Base-by-base conservation (phyloP, 2,797 vertebrate species). In the Tinamus major region DNA sequence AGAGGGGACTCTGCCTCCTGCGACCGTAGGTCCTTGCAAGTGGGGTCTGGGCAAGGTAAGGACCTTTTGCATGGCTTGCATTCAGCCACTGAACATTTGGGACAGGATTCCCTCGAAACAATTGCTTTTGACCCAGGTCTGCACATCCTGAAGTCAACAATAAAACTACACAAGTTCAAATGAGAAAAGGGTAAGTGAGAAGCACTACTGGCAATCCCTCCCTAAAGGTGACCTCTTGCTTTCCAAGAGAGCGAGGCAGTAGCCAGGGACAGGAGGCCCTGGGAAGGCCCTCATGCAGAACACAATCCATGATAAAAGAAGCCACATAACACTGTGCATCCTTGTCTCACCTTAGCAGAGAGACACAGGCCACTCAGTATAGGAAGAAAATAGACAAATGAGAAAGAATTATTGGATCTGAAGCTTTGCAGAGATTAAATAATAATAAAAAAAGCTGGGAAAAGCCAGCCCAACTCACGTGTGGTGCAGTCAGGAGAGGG, bases 401-500 rank as follows among this genome's bases (percentile, higher is more conserved):
- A 79, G 33, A 87, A 88, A 85, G 78, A 90, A 94, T 53, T 85
- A 93, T 84, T 61, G 33, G 85, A 80, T 90, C 39, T 80, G 51
- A 63, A 81, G 44, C 78, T 87, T 77, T 95, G 79, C 67, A 86
- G 75, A 85, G n/a, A 41, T 7, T 14, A 20, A 16, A 17, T 6
- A 2, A 14, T 13, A 27, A n/a, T n/a, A 13, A 1, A 18, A 8
- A 23, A 5, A 46, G 51, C 12, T 68, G 67, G 68, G 51, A 93
- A 72, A 76, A 77, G 31, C 2, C 35, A 82, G 6, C 7, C 9
- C 41, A 77, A 97, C 98, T 98, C 94, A 99, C 99, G 3, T 99
- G 99, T 8, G 99, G 98, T 1, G 99, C 99, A 1, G 99, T 99
- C 95, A 99, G 99, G 79, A 99, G 98, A 9, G 99, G 99, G 4